Evolutionary conservation across 2,113 vertebrate species (phyloP).

Genomic region (Megalops atlanticus): DNA sequence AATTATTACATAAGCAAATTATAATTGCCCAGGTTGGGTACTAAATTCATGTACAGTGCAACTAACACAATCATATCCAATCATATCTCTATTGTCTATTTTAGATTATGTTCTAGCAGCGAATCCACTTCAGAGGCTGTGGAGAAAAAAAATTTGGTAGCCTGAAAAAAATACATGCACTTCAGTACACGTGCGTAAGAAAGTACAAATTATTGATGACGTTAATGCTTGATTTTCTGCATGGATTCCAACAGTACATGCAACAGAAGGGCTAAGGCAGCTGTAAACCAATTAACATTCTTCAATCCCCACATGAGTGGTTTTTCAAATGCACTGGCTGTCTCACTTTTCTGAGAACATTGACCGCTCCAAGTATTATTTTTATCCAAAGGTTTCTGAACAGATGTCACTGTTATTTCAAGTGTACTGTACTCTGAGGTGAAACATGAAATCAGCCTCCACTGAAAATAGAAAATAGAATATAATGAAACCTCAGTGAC

Average conservation of each 20-base stretch:
- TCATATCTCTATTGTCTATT: slow-evolving; percentile 7
- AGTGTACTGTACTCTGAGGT: not conserved
- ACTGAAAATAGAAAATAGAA: too few species aligned
- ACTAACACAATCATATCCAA: too few species aligned
- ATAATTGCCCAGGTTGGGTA: not conserved
- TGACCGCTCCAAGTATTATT: not conserved
- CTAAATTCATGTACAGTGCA: not conserved
- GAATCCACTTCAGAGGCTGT: slow-evolving; percentile 51
- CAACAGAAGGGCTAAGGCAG: too few species aligned
- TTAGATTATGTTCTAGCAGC: slow-evolving; percentile 48
- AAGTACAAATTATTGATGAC: not conserved
- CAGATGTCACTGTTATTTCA: not conserved
- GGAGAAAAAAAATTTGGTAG: slow-evolving; percentile 57
- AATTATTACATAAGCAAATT: slow-evolving; percentile 1
- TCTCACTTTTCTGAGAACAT: too few species aligned
- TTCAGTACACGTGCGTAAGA: not conserved
- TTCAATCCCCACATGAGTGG: too few species aligned
- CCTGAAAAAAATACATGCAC: not conserved
- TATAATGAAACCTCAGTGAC: not conserved
- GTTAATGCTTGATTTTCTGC: not conserved
- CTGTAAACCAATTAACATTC: too few species aligned
- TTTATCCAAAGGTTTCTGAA: not conserved
- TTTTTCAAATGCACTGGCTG: too few species aligned
- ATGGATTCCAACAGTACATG: too few species aligned
- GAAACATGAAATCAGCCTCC: too few species aligned